Base-by-base conservation (phyloP, 2,888 invertebrate species). In the Dicyrtomina minuta region DNA sequence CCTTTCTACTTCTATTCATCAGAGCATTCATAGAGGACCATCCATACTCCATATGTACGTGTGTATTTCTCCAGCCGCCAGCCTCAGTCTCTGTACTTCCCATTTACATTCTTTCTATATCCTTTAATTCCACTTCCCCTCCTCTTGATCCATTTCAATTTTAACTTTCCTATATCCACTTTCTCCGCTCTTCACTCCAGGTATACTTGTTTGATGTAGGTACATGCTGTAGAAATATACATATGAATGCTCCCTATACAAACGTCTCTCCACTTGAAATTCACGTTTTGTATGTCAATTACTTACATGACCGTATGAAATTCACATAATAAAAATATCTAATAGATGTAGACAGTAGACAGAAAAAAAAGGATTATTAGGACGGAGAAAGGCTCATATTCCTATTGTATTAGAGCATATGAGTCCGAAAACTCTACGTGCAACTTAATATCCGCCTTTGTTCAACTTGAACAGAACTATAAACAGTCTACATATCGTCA, bases 21-120 rank as follows among this genome's bases (percentile, higher is more conserved):
- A 33, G 33, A 33, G 4, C 33, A n/a, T n/a, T n/a, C n/a, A n/a
- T n/a, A n/a, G n/a, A n/a, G n/a, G n/a, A n/a, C n/a, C n/a, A n/a
- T n/a, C n/a, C n/a, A n/a, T n/a, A n/a, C n/a, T n/a, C n/a, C n/a
- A n/a, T 33, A 33, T 33, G 33, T 33, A n/a, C 4, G 46, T 43
- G 43, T 43, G 10, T 43, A 43, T 12, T 43, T 43, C 43, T 43
- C 15, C 43, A 43, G 13, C 43, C 43, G 10, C n/a, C n/a, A 43
- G n/a, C 46, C 10, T 3, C 4, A 46, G n/a, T 12, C 13, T 20
- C 20, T 46, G 3, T 46, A 46, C n/a, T 20, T 46, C 20, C 20
- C 46, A 17, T 46, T 46, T n/a, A n/a, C 46, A 17, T n/a, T 46
- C n/a, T n/a, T 46, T 46, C 46, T 46, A 46, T 46, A 46, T 46